Evolutionary conservation across 2,888 invertebrate genomes (phyloP).

Genomic region (Cecidostiba fungosa): DNA sequence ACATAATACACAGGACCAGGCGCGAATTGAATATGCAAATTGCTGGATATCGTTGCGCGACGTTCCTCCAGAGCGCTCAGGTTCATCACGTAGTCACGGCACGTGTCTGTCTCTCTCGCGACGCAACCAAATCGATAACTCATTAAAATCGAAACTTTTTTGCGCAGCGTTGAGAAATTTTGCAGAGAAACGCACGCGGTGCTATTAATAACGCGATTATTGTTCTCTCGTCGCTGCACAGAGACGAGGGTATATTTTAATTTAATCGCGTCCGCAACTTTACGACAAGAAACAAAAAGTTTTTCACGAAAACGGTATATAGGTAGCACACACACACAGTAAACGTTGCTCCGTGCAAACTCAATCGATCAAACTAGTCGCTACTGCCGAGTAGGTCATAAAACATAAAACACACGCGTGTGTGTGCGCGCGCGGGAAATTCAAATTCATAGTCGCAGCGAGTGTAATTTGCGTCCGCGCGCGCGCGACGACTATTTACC

Average conservation of each 20-base stretch:
- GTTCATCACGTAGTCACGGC: constrained; percentile 37
- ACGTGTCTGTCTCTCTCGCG: constrained; percentile 16
- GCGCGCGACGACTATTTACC: constrained; percentile 20
- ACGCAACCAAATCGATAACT: constrained; percentile 47
- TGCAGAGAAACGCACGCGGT: background rate
- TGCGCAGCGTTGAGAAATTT: background rate
- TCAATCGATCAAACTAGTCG: constrained; percentile 35
- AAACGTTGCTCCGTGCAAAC: background rate
- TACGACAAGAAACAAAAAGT: background rate
- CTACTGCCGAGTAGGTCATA: constrained; percentile 3
- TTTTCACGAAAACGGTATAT: background rate
- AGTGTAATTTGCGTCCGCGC: background rate
- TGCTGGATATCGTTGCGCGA: constrained; percentile 14
- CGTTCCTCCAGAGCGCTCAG: background rate
- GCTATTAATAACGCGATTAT: too few species aligned
- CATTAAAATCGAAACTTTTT: constrained; percentile 47
- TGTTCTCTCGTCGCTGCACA: background rate
- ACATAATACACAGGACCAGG: background rate
- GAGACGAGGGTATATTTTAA: background rate
- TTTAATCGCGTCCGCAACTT: background rate
- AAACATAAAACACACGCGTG: too few species aligned
- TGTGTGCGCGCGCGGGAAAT: constrained; percentile 40
- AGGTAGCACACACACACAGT: background rate
- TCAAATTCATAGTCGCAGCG: constrained; percentile 32
- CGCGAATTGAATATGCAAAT: constrained; percentile 58